Base-by-base conservation (phyloP, 2,113 vertebrate genomes). In the Tragelaphus strepsiceros region DNA sequence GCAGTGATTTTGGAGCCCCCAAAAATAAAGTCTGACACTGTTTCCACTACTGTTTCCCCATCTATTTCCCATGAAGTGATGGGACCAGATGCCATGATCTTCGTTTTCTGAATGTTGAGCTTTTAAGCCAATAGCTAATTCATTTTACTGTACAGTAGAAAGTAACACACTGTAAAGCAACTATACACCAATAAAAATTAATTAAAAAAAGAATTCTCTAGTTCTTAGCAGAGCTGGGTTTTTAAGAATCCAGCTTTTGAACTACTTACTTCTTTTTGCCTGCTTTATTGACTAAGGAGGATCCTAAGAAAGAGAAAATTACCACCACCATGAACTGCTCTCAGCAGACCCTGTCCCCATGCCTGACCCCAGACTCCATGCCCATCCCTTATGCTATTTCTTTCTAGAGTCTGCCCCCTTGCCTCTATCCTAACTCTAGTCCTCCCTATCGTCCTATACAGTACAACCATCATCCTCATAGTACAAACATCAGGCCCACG, bases 401-500 rank as follows among this genome's bases (percentile, higher is more conserved):
- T 80, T 26, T 87, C 56, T 67, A 24, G 30, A 28, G 15, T 39
- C 51, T 56, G 26, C 9, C 43, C 24, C n/a, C 22, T 84, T 15
- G 26, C 71, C 46, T 58, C 35, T 2, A 5, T 30, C 35, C 11
- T 78, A 49, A 17, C 49, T 43, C 43, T 43, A 12, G 15, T 21
- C n/a, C 13, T 59, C 46, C 6, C 49, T 35, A 24, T 35, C 0
- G 0, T 61, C 32, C 53, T 19, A 2, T 13, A n/a, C 1, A 13
- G 39, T 30, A 49, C 13, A 64, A 4, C 74, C 16, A 0, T 22
- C 49, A 53, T 2, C 3, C 14, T n/a, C n/a, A 28, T 1, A 11
- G 39, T n/a, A 43, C 11, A 59, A 10, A 64, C 16, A 0, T 22
- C 49, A 46, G 2, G 6, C 14, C 39, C 22, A 32, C 0, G 1